These are phyloP conservation scores for Leptatherina wallacei DNA, from an alignment of 2,797 vertebrate species.

Conservation along the genomic window DNA sequence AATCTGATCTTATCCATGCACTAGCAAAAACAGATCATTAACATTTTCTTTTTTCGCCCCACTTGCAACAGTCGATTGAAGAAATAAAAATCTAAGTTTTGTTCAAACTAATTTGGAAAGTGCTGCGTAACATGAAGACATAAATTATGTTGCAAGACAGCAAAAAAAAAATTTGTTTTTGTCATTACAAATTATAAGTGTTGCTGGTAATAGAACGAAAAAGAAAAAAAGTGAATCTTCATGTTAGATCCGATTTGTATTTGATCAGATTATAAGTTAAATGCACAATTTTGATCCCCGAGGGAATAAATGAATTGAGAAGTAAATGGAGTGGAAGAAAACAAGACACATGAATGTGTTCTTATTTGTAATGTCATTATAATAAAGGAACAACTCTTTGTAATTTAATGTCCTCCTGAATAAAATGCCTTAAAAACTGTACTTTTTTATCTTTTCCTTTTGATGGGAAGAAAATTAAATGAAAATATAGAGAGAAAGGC, in stretches of 20 bases:
- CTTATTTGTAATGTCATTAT: slow-evolving; percentile 27
- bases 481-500: slow-evolving; percentile 7
- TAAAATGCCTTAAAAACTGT: slow-evolving; percentile 10
- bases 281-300: slow-evolving; percentile 22
- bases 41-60: too few species aligned
- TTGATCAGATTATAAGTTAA: slow-evolving; percentile 32
- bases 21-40: too few species aligned
- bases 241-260: slow-evolving; percentile 32
- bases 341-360: slow-evolving; percentile 21
- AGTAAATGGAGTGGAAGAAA: slow-evolving; percentile 31
- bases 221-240: slow-evolving; percentile 15
- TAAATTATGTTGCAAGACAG: slow-evolving; percentile 11
- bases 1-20: background rate
- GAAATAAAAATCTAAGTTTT: background rate
- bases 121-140: background rate
- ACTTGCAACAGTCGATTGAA: too few species aligned
- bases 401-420: slow-evolving; percentile 25
- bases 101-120: slow-evolving; percentile 4
- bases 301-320: slow-evolving; percentile 26
- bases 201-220: slow-evolving; percentile 26
- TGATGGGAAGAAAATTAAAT: background rate
- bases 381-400: slow-evolving; percentile 23
- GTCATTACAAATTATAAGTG: slow-evolving; percentile 9
- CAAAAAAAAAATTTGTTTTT: background rate
- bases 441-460: background rate